Conservation (phyloP, 2,113 vertebrate species). For the Myrmecophaga tridactyla region DNA sequence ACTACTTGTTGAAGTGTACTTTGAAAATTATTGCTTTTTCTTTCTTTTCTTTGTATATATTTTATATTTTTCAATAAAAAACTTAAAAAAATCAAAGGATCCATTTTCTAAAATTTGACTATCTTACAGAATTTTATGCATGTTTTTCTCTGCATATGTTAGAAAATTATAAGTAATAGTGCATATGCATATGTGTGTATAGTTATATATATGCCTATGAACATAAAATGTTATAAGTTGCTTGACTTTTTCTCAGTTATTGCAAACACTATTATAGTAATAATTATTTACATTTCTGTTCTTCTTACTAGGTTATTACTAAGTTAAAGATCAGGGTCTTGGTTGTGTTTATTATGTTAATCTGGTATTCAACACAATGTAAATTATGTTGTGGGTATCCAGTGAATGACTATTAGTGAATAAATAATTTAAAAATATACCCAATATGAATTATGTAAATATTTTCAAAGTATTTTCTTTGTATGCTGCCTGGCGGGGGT, state of each 20-base stretch:
- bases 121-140: background rate
- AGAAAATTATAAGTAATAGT: background rate
- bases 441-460: background rate
- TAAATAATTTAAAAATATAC: background rate
- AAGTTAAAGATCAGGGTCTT: background rate
- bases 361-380: background rate
- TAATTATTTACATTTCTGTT: background rate
- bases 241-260: background rate
- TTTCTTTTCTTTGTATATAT: no score
- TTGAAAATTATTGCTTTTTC: no score
- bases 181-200: background rate
- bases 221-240: background rate
- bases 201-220: background rate
- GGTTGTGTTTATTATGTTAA: background rate
- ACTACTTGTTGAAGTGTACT: no score
- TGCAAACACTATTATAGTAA: background rate
- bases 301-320: background rate
- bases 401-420: background rate
- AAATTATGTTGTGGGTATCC: background rate
- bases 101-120: background rate
- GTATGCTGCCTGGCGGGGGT: no score
- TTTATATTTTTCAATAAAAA: no score
- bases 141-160: background rate
- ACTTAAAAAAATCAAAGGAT: background rate
- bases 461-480: no score